Conservation (phyloP, 2,888 invertebrate genomes). For the Hirtodrosophila duncani region DNA sequence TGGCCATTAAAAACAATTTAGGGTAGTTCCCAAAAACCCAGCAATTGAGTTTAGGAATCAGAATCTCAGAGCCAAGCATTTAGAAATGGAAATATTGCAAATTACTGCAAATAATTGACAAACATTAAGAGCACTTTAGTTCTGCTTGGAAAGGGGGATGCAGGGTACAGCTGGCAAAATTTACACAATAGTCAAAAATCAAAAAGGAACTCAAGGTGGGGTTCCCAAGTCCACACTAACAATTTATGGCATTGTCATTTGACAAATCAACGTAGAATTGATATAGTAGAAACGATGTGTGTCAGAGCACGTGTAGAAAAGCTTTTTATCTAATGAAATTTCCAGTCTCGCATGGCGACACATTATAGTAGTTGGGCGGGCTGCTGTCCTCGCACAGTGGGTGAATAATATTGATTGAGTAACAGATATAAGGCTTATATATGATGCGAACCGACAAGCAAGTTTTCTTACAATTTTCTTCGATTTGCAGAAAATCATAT, state of each 20-base stretch:
- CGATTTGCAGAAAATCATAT: no score
- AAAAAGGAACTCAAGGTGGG: constrained; percentile 16
- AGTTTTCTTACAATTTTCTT: no score
- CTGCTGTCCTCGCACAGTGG: no score
- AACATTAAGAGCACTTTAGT: constrained; percentile 53
- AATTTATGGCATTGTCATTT: constrained; percentile 41
- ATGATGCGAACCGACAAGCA: background rate
- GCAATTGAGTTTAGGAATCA: constrained; percentile 2
- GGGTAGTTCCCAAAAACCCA: constrained; percentile 42
- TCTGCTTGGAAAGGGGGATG: background rate
- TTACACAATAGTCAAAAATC: constrained; percentile 32
- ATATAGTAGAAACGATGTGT: constrained; percentile 1
- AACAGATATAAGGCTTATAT: constrained; percentile 7
- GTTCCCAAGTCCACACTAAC: constrained; percentile 4
- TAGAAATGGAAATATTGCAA: constrained; percentile 69
- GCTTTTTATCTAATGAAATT: constrained; percentile 71
- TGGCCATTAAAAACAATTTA: constrained; percentile 69
- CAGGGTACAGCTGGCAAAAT: constrained; percentile 35
- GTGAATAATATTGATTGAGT: no score
- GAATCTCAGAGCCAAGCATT: constrained; percentile 42
- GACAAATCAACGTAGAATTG: constrained; percentile 30
- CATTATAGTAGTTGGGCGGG: no score
- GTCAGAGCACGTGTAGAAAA: constrained; percentile 30
- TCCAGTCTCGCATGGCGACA: constrained; percentile 39
- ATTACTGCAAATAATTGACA: constrained; percentile 72